These are phyloP conservation scores for Lordiphosa clarofinis DNA, from an alignment of 1,140 invertebrate species.

Conservation along the genomic window DNA sequence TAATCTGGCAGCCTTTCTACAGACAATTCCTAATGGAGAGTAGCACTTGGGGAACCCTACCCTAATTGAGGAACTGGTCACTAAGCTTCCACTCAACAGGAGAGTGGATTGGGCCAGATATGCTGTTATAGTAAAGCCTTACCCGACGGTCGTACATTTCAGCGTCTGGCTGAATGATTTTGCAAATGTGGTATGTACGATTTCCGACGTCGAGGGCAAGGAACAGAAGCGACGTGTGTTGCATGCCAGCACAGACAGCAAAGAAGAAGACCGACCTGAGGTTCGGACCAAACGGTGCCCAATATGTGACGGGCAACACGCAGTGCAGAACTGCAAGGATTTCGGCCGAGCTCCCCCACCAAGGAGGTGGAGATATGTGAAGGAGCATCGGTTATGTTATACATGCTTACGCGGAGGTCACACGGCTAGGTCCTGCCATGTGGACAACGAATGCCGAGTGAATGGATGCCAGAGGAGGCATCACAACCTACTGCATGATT, in stretches of 20 bases:
- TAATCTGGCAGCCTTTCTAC: slow-evolving; percentile 2
- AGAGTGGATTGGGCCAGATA: background rate
- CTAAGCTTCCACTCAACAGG: background rate
- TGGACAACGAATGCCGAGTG: background rate
- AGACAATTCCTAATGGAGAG: background rate
- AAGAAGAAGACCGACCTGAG: background rate
- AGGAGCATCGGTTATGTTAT: background rate
- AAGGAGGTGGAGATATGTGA: too few relatives aligned
- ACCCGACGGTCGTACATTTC: background rate
- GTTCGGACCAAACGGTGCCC: background rate
- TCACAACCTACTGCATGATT: background rate
- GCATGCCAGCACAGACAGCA: background rate
- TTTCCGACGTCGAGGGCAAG: background rate
- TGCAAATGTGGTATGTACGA: background rate
- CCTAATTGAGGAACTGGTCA: background rate
- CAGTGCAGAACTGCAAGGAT: too few relatives aligned
- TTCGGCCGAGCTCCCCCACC: too few relatives aligned
- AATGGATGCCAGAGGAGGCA: slow-evolving; percentile 1
- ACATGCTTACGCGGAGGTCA: too few relatives aligned
- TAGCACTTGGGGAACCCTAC: background rate
- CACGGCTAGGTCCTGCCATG: background rate
- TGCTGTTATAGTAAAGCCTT: background rate
- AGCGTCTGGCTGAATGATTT: slow-evolving; percentile 3
- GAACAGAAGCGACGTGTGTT: background rate
- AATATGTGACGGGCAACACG: too few relatives aligned